Conservation (phyloP, 2,888 invertebrate species). For the Zygaena filipendulae region DNA sequence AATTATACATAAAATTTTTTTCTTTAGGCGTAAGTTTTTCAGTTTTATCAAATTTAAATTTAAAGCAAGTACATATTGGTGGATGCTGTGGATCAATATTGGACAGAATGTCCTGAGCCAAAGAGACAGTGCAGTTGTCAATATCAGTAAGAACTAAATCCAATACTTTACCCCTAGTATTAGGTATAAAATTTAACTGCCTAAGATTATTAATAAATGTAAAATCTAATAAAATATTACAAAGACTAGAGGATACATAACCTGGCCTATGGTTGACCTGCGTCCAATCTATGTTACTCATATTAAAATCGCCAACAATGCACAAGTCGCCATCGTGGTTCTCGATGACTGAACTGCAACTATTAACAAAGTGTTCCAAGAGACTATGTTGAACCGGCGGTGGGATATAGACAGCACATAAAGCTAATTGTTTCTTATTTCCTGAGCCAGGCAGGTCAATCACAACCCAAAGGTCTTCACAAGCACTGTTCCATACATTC, state of each 20-base stretch:
- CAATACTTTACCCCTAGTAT: neutral
- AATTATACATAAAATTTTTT: no score
- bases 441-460: neutral
- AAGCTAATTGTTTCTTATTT: neutral
- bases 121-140: no score
- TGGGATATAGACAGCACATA: constrained; percentile 4
- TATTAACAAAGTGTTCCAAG: neutral
- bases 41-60: no score
- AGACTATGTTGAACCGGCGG: constrained; percentile 2
- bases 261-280: neutral
- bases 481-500: no score
- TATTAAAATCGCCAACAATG: constrained; percentile 3
- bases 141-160: neutral
- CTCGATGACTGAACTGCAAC: neutral
- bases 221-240: neutral
- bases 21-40: no score
- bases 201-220: neutral
- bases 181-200: no score
- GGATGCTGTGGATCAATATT: no score
- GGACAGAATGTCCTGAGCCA: no score
- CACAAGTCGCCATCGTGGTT: neutral
- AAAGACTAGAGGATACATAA: no score
- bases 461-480: constrained; percentile 7
- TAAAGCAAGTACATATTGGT: no score
- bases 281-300: constrained; percentile 1